Conservation (phyloP, 2,113 vertebrate species). For the Columbina picui region DNA sequence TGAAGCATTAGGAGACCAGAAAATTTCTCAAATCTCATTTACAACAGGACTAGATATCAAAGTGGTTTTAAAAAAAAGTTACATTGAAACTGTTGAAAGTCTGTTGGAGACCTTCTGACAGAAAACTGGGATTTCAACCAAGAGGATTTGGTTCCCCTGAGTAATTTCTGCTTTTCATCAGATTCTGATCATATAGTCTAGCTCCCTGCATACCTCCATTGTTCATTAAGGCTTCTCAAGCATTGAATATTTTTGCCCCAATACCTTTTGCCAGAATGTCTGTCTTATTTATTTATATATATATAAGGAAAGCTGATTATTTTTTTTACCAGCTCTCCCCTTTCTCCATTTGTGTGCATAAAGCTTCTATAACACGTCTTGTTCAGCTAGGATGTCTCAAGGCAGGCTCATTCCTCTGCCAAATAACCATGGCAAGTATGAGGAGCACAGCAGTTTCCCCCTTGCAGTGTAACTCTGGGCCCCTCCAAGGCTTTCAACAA, state of each 20-base stretch:
- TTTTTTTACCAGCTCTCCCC: neutral
- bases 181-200: neutral
- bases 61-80: neutral
- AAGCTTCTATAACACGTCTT: neutral
- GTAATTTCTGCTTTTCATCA: slow-evolving; percentile 46
- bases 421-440: neutral
- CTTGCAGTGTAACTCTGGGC: rapidly evolving
- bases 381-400: neutral
- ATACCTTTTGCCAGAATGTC: neutral
- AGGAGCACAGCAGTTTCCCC: neutral
- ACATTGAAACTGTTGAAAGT: slow-evolving; percentile 9
- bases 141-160: neutral
- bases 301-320: neutral
- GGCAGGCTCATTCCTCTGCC: neutral
- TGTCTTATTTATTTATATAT: neutral
- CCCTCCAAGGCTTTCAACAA: neutral
- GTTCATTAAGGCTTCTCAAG: neutral
- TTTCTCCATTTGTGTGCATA: neutral
- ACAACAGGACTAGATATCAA: neutral
- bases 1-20: neutral
- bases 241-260: neutral
- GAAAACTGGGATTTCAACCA: slow-evolving; percentile 16
- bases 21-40: neutral
- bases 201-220: neutral
- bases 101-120: neutral